Evolutionary conservation across 2,797 vertebrate species (phyloP).

Genomic region (Rhinoraja longicauda): DNA sequence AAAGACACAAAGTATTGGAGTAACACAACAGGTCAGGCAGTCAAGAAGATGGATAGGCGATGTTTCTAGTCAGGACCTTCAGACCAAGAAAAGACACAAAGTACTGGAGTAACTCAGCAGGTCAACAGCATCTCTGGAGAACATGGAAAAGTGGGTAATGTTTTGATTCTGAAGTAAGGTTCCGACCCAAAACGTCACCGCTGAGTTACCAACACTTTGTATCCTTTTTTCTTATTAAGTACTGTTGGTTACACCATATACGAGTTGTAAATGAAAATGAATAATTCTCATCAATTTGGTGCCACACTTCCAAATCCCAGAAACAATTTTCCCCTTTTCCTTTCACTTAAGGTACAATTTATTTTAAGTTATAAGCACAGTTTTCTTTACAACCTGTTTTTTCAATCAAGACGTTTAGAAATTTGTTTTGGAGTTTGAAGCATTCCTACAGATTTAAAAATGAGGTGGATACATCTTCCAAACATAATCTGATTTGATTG

Average conservation of each 20-base stretch:
- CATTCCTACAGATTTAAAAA: not conserved
- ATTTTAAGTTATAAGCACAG: not conserved
- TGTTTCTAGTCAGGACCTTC: too few relatives aligned
- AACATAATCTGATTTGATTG: not conserved
- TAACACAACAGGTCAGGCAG: too few relatives aligned
- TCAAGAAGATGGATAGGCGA: too few relatives aligned
- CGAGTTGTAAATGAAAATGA: not conserved
- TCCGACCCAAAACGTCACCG: too few relatives aligned
- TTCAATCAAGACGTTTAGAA: not conserved
- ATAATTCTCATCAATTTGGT: not conserved
- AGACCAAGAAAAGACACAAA: too few relatives aligned
- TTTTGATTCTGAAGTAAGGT: too few relatives aligned
- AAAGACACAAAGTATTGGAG: too few relatives aligned
- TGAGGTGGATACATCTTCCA: not conserved
- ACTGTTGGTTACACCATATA: not conserved
- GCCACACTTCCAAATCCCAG: not conserved
- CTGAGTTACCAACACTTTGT: too few relatives aligned
- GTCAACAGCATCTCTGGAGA: too few relatives aligned
- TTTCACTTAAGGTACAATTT: not conserved
- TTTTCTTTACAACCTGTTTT: not conserved
- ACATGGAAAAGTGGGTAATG: too few relatives aligned
- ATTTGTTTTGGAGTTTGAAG: not conserved
- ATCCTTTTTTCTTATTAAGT: too few relatives aligned
- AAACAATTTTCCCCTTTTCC: not conserved
- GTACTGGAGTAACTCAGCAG: too few relatives aligned